These are phyloP conservation scores for Caenorhabditis uteleia DNA, from an alignment of 2,888 invertebrate species.

Conservation along the genomic window DNA sequence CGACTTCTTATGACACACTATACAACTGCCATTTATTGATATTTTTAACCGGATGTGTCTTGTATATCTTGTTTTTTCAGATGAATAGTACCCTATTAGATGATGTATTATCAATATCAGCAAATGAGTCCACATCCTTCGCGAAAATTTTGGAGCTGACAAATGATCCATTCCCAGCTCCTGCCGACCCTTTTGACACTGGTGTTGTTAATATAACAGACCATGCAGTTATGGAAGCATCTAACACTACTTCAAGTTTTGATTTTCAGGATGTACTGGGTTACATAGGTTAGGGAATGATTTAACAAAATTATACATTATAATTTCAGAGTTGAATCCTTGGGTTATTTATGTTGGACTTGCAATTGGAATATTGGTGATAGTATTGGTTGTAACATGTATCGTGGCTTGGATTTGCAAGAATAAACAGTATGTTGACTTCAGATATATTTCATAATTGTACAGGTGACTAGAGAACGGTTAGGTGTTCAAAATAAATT, in stretches of 20 bases:
- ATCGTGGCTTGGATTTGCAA: slow-evolving; percentile 20
- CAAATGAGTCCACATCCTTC: not conserved
- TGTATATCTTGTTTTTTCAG: too few species aligned
- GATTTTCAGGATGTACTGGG: not conserved
- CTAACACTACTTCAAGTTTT: not conserved
- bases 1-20: not conserved
- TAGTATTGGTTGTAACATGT: not conserved
- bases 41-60: not conserved
- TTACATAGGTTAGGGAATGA: not conserved
- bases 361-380: not conserved
- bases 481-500: too few species aligned
- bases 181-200: slow-evolving; percentile 22
- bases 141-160: not conserved
- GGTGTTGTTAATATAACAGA: slow-evolving; percentile 10
- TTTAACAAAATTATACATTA: not conserved
- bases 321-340: slow-evolving; percentile 10
- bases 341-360: slow-evolving; percentile 10
- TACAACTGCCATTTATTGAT: not conserved
- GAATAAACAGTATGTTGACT: slow-evolving; percentile 27
- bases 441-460: too few species aligned
- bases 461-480: too few species aligned
- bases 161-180: slow-evolving; percentile 13
- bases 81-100: not conserved
- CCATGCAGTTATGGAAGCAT: not conserved
- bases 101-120: not conserved